Base-by-base conservation (phyloP, 2,797 vertebrate species). In the Sitta carolinensis region DNA sequence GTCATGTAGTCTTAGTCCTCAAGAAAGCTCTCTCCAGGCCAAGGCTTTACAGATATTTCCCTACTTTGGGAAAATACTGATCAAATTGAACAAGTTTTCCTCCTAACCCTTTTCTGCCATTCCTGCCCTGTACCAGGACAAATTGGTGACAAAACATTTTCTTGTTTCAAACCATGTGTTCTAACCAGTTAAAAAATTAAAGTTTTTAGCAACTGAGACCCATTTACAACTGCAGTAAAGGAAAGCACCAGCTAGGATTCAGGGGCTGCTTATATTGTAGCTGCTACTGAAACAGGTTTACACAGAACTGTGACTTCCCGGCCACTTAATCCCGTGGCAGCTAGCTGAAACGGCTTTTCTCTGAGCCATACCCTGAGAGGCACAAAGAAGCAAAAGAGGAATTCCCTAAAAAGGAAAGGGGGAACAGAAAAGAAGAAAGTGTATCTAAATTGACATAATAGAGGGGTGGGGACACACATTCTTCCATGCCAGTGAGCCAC, bases 391-490 rank as follows among this genome's bases (percentile, higher is more conserved):
- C 42, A 55, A 77, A 74, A 70, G 38, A 63, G 21, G 26, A 90
- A 74, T 77, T 87, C 34, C 30, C 17, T 42, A 38, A 48, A 51
- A 45, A 29, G 1, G 5, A n/a, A 10, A 2, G 3, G 20, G 17
- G 11, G 4, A 3, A 2, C 7, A n/a, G 26, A 4, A 36, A 54
- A 32, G 0, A 12, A 16, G 10, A 16, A 38, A 64, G 30, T 30
- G 9, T 13, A 50, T 69, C 25, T 72, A 66, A 43, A 88, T 1
- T 42, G 16, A 50, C 42, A 13, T 11, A 64, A 38, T 7, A 25
- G n/a, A 40, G 5, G 11, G 16, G 11, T 42, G 10, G 9, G 22
- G 25, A 30, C 14, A 30, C 30, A 14, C 4, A 18, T 30, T 67
- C 43, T 69, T 76, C 63, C 43, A 45, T 25, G 36, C 25, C 10